Evolutionary conservation across 1,140 invertebrate species (phyloP), one percentile per base, ranked within the genome.

Genomic region (Cotesia vestalis): DNA sequence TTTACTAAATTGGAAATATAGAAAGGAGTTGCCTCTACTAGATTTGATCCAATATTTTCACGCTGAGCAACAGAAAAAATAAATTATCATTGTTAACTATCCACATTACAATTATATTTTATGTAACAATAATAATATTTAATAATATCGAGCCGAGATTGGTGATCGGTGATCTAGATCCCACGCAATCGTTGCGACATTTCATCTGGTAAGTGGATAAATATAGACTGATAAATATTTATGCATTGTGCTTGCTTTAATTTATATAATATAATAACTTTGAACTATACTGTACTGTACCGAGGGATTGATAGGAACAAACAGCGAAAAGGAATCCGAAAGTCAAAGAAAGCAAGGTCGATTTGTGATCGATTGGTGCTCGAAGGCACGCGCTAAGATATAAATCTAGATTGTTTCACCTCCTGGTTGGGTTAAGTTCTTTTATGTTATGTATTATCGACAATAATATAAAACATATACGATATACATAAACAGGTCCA

Each of bases 261-360:
- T 27, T 27, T 27, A 27, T 27, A 27, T 27, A 27, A 27, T 27
- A 27, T 27, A 27, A 27, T 27, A 27, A 27, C 27, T 27, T 27
- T 27, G 27, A 27, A 27, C 27, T 27, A 27, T 27, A 27, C 27
- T 27, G 27, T 27, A 2, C 27, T 27, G 27, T 27, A 27, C 3
- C 27, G 27, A 27, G 27, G 27, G 27, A 27, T 27, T 27, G 27
- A 27, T 27, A 27, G 27, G 27, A 27, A 27, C 27, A 27, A n/a
- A n/a, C n/a, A 36, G 20, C 12, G n/a, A n/a, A 20, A 68, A 59
- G 63, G 70, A 72, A 72, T 72, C 27, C 55, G 52, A 55, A 66
- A 72, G 62, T 64, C 53, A 40, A 72, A 60, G 70, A 72, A 72
- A 72, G 70, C 70, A 72, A 72, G 70, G 70, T 72, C 70, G 62